Evolutionary conservation across 2,797 vertebrate species (phyloP), one percentile per base, ranked within the genome.

Genomic region (Picus viridis): DNA sequence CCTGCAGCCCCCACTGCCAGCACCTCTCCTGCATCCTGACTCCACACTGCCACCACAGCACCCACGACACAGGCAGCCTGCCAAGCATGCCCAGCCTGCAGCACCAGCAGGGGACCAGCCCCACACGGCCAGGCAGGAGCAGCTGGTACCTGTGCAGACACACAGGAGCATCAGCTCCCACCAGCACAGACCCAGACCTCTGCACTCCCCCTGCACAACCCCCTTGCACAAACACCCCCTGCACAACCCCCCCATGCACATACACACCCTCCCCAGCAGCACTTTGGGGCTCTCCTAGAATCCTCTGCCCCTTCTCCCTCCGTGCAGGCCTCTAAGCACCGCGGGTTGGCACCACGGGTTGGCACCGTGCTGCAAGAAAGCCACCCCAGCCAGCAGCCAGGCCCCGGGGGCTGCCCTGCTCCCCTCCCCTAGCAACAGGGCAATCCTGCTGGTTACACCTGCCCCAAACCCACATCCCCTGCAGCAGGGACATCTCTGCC

Each of bases 321-420:
- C 2, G 22, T 0, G 0, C 0, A 0, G 77, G 79, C 56, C 61
- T 63, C 58, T 56, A 13, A 45, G 30, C 32, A 74, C 36, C 36
- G 36, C 39, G 5, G 39, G 39, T 5, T 39, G 36, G 36, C 36
- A 39, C 10, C 10, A 11, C 36, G 5, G 2, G 65, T 53, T 26
- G 49, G 32, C 49, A 47, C 65, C 7, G 3, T 1, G 6, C 57
- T 13, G 34, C 45, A 74, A 86, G 70, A 78, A 78, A 93, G 41
- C 54, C 71, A 69, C 68, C 47, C 65, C 27, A 27, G 12, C 22
- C 84, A 6, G 6, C 53, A 88, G 53, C 63, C 7, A 1, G 24
- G 34, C 43, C 64, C 47, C 76, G 59, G 29, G n/a, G 49, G 19
- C 0, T 61, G 82, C 34, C 34, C 34, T 34, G 34, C 54, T 51